A percentile compares a stretch with the other conserved stretches of the same genome.
Conservation (phyloP, 2,888 invertebrate genomes). For the Heliconius aoede region DNA sequence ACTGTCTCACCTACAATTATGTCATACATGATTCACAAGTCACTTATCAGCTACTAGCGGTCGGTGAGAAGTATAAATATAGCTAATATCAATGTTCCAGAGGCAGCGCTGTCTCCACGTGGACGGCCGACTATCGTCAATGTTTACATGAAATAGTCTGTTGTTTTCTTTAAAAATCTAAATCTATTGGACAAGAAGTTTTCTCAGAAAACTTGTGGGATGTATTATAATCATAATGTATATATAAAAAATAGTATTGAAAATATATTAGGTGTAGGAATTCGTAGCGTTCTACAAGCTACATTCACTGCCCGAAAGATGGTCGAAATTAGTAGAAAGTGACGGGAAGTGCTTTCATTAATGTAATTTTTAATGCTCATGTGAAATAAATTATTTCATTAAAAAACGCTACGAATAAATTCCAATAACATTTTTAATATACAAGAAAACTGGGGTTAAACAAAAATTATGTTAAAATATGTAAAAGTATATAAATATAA, state of each 20-base stretch:
- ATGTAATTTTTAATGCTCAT: no score
- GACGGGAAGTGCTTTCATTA: no score
- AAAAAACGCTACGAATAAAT: no score
- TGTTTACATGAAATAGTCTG: neutral
- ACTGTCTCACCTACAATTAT: neutral
- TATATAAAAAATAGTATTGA: neutral
- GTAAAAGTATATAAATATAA: no score
- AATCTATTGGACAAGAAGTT: neutral
- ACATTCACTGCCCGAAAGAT: no score
- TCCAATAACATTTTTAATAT: no score
- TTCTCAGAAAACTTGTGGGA: neutral
- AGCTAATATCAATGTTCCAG: neutral
- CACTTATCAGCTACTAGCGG: neutral
- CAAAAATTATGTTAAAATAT: no score
- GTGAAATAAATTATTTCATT: no score
- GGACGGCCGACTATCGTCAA: neutral
- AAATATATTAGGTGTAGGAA: no score
- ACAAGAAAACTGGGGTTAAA: neutral
- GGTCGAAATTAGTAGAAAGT: no score
- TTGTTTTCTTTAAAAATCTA: neutral
- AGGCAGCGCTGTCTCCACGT: neutral
- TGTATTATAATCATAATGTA: neutral
- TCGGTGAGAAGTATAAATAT: neutral
- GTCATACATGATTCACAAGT: neutral
- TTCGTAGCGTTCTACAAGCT: no score